Base-by-base conservation (phyloP, 2,113 vertebrate genomes). In the Rhea pennata region DNA sequence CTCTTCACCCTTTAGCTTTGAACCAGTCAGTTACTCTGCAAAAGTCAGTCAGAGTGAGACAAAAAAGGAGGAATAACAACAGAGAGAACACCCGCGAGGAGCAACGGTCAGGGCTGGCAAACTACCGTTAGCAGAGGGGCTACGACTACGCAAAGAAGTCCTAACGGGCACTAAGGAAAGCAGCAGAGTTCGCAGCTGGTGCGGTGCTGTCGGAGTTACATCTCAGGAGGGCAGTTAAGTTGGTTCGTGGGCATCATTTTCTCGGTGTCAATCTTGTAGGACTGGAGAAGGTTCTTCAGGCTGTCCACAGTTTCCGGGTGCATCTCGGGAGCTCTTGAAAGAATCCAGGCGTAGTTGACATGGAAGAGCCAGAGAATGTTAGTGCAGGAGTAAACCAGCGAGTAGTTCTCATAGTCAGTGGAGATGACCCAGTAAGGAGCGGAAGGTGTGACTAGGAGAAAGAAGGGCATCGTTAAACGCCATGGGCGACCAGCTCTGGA, bases 381-480 rank as follows among this genome's bases (percentile, higher is more conserved):
- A 1, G 98, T 99, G 94, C 99, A 99, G 93, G 99, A 99, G 87
- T 99, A 99, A 27, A 99, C 98, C 40, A 99, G 96, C 0, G 99
- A 98, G 1, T 97, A 98, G 96, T 98, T 98, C 69, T 98, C 98
- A 1, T 99, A 99, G 97, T 99, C 99, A 0, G 99, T 99, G 93
- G 98, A 98, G 94, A 99, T 83, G 79, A 99, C 98, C 99, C 99
- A 99, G 97, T 99, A 99, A 0, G 99, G 99, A 31, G 98, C 92
- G 21, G 98, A 98, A 5, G 99, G 99, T 95, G 99, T 98, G 86
- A 98, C 99, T 99, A 96, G 58, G 73, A 85, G 96, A 83, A 82
- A 90, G 67, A 61, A 70, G 27, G 15, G 54, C 53, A 21, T 67
- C 0, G 3, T 95, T 65, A 94, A 26, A 15, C 10, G 3, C 6